Evolutionary conservation across 2,113 vertebrate species (phyloP), one percentile per base, ranked within the genome.

Genomic region (Oreochromis aureus): DNA sequence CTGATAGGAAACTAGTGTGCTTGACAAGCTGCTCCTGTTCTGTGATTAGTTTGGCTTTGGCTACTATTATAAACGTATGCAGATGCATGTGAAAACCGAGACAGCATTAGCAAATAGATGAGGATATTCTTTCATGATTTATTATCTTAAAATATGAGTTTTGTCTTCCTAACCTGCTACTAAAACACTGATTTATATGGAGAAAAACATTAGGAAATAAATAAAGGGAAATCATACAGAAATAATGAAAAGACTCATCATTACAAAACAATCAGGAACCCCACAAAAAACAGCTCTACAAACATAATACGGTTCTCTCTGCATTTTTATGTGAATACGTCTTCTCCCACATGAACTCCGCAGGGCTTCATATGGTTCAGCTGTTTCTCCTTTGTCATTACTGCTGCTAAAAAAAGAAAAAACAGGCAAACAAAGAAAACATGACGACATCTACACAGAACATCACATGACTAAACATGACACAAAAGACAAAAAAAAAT

Each of bases 361-460:
- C 2, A n/a, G 19, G 53, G 19, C 19, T 54, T 19, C 53, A 54
- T 55, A 22, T 55, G 53, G 9, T 55, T 55, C 24, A 13, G 54
- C 4, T 48, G 41, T 48, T 69, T 36, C 36, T 22, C 3, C 34
- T 36, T 8, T 36, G 34, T 36, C 34, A 8, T 36, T 36, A 9
- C 69, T 78, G 24, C 24, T 78, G 22, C 71, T 78, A 24, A 51
- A 51, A 30, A 78, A 78, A 27, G 7, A 51, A 53, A 2, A 53
- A 53, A 7, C 46, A 48, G 16, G 8, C 34, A 46, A 48, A 15
- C 46, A 48, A 53, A 53, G 19, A 19, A 18, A 19, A 53, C 18
- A 53, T 7, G 2, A 7, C 0, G 1, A 16, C 41, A 48, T 30
- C 41, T 1, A 30, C 22, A 16, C 3, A 30, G 22, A 46, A 73